phyloP scores from a whole-genome alignment of 2,797 vertebrate genomes.

The Pteronotus mesoamericanus region DNA sequence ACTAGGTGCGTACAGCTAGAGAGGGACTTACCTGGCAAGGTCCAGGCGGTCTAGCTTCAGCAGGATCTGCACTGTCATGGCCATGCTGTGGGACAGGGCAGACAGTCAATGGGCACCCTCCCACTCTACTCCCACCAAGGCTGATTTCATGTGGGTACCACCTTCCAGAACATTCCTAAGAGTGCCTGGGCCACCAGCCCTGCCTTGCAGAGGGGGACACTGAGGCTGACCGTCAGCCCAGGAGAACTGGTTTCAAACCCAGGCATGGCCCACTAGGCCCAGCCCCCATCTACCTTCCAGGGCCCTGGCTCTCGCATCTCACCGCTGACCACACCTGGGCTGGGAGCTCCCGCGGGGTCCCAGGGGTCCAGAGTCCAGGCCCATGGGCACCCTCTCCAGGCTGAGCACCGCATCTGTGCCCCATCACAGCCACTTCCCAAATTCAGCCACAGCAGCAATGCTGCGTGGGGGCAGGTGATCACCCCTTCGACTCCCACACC shows the following conservation, averaged over 20 bases:
- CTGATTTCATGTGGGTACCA: neutral
- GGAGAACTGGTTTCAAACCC: neutral
- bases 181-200: neutral
- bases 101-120: neutral
- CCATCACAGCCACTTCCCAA: too few relatives aligned
- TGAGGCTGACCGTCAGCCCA: neutral
- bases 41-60: constrained; percentile 95
- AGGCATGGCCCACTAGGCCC: rapidly evolving
- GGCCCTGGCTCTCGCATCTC: neutral
- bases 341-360: neutral
- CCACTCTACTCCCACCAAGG: neutral
- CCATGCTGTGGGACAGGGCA: constrained; percentile 83
- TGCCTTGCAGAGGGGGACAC: neutral
- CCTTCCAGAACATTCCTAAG: neutral
- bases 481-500: neutral
- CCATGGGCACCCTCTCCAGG: neutral
- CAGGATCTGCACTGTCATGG: constrained; percentile 93
- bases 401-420: neutral
- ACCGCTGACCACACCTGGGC: neutral
- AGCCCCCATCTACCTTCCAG: neutral
- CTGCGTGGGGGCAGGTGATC: neutral
- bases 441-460: neutral
- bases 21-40: constrained; percentile 88
- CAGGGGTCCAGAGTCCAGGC: neutral
- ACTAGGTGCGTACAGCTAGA: rapidly evolving